phyloP scores from a whole-genome alignment of 2,113 vertebrate genomes.

The Lipotes vexillifer region DNA sequence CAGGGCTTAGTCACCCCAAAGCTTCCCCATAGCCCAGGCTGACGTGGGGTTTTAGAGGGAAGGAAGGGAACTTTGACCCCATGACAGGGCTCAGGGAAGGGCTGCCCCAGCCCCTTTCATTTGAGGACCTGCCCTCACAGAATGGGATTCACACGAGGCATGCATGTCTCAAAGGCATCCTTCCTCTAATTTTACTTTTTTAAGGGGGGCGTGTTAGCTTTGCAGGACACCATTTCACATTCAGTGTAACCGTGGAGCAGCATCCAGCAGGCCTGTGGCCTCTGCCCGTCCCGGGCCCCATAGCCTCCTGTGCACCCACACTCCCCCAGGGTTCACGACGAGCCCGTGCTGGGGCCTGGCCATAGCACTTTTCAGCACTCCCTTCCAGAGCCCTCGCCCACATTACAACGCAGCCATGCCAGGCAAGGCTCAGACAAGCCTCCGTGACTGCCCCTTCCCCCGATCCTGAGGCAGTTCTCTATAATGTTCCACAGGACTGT shows the following conservation, averaged over 20 bases:
- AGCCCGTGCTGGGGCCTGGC: neutral
- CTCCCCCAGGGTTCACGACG: neutral
- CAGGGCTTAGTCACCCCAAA: neutral
- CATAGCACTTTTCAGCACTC: neutral
- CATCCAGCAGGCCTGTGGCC: too few species aligned
- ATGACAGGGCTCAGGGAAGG: neutral
- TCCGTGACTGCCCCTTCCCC: neutral
- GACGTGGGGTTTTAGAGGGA: neutral
- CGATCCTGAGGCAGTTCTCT: neutral
- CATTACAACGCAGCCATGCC: neutral
- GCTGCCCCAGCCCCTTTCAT: neutral
- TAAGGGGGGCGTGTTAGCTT: neutral
- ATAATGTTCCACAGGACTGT: neutral
- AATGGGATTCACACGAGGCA: fast-evolving
- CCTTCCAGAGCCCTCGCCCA: neutral
- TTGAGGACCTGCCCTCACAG: neutral
- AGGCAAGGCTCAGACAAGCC: neutral
- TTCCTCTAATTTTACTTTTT: neutral
- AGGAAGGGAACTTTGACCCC: too few species aligned
- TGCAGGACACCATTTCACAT: neutral
- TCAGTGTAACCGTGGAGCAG: too few species aligned
- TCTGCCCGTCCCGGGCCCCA: too few species aligned
- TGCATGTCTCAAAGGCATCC: neutral
- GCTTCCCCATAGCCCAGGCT: neutral
- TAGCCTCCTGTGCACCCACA: neutral